phyloP scores from a whole-genome alignment of 2,888 invertebrate genomes.

The Machimus rusticus region DNA sequence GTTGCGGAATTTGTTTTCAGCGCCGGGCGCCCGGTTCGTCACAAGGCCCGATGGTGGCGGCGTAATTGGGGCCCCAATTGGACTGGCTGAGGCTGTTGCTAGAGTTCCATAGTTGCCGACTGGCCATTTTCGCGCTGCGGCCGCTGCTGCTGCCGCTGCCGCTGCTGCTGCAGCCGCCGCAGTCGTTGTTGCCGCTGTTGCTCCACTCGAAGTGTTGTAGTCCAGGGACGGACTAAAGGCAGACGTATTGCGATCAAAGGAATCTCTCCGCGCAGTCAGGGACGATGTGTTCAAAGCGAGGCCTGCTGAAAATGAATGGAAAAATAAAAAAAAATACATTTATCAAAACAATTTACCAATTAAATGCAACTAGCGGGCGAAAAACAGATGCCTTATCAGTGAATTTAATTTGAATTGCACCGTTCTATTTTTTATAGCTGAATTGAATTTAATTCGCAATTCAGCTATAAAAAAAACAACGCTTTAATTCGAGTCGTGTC shows the following conservation, averaged over 20 bases:
- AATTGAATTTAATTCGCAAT: not conserved
- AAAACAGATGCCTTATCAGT: not conserved
- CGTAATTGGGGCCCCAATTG: constrained; percentile 69
- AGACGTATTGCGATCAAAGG: constrained; percentile 79
- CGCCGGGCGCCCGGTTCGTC: constrained; percentile 81
- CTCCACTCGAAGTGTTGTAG: constrained; percentile 66
- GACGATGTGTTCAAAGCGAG: constrained; percentile 71
- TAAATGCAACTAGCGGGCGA: not conserved
- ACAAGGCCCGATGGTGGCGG: constrained; percentile 76
- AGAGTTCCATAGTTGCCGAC: constrained; percentile 59
- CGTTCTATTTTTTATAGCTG: not conserved
- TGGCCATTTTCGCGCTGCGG: constrained; percentile 66
- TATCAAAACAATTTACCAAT: not conserved
- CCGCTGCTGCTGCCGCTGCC: constrained; percentile 54
- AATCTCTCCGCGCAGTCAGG: constrained; percentile 76
- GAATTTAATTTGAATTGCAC: not conserved
- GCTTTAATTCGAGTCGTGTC: not conserved
- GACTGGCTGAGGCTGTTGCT: constrained; percentile 63
- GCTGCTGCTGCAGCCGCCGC: constrained; percentile 60
- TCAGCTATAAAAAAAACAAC: not conserved
- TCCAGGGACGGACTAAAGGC: constrained; percentile 79
- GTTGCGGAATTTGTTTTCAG: constrained; percentile 85
- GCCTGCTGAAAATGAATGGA: constrained; percentile 58
- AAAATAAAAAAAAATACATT: not conserved
- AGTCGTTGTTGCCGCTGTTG: constrained; percentile 59